Evolutionary conservation across 2,113 vertebrate genomes (phyloP), one percentile per base, ranked within the genome.

Genomic region (Gallinago jamesoni): DNA sequence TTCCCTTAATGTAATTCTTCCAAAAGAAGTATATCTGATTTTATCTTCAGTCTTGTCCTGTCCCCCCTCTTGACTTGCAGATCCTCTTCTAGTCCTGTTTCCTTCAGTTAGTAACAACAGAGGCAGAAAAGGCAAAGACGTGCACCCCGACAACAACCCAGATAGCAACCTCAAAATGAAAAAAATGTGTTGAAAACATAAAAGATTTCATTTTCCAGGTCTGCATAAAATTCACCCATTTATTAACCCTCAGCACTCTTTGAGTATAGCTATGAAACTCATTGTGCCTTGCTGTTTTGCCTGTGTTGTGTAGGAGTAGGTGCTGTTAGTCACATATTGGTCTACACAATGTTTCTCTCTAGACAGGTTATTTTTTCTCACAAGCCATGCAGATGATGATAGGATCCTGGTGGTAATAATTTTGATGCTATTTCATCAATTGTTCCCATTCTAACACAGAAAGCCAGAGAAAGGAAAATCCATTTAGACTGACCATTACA

Each of bases 261-360:
- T 5, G 12, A 83, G 53, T 8, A 20, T 12, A 69, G 8, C 31
- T 87, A 47, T 84, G 78, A 82, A 67, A 39, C 2, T 70, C n/a
- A 10, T 4, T 20, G 41, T 19, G 12, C 33, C 15, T 43, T 78
- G 15, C 60, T 62, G 41, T 57, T 56, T 2, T 7, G 20, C 31
- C 56, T 47, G 4, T 37, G 24, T 7, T 3, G 0, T 13, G n/a
- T 48, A 31, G 48, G 48, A 79, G 28, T 18, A 43, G 8, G 14
- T 59, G 16, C 28, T 55, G 5, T 78, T 35, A 67, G 47, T 37
- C 56, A 67, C 0, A 0, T 47, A 31, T 12, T 55, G 22, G 37
- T 84, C 60, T 45, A 45, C 69, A 63, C 4, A 59, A 9, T 18
- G 2, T 67, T 86, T 83, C 47, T 90, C 5, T 80, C 33, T 57